These are phyloP conservation scores for Hippoglossus hippoglossus DNA, from an alignment of 2,797 vertebrate species.

Conservation along the genomic window DNA sequence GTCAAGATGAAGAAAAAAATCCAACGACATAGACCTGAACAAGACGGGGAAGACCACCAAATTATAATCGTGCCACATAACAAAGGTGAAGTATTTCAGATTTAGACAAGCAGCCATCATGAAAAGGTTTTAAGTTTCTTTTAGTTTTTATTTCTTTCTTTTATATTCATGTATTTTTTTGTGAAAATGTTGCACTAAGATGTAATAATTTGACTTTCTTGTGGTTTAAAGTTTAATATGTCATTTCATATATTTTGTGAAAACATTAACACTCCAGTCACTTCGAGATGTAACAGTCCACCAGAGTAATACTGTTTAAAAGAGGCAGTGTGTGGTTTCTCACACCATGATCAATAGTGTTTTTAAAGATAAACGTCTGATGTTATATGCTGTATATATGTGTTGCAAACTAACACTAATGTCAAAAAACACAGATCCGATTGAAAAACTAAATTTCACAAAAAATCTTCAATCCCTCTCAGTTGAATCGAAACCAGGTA, in stretches of 20 bases:
- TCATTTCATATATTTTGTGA: not conserved
- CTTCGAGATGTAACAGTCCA: not conserved
- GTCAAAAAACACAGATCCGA: not conserved
- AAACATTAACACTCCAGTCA: not conserved
- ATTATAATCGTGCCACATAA: conserved; percentile 52
- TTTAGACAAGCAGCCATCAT: too few species aligned
- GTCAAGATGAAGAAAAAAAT: conserved; percentile 41
- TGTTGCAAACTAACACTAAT: conserved; percentile 15
- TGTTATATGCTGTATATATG: conserved; percentile 29
- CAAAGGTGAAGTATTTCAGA: not conserved
- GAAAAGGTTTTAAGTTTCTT: not conserved
- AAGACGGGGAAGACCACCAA: conserved; percentile 51
- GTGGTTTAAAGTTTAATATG: not conserved
- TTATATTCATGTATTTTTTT: not conserved
- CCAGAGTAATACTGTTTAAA: not conserved
- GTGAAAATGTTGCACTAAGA: conserved; percentile 14
- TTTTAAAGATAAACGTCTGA: conserved; percentile 20
- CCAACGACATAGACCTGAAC: conserved; percentile 2
- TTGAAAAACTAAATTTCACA: too few species aligned
- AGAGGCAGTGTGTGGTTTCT: not conserved
- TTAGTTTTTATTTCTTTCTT: not conserved
- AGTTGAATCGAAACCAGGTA: too few species aligned
- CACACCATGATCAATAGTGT: conserved; percentile 26
- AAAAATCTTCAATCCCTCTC: too few species aligned
- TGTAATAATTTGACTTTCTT: not conserved